These are phyloP conservation scores for Drosophila simulans DNA, from an alignment of 1,140 invertebrate genomes.

Conservation along the genomic window DNA sequence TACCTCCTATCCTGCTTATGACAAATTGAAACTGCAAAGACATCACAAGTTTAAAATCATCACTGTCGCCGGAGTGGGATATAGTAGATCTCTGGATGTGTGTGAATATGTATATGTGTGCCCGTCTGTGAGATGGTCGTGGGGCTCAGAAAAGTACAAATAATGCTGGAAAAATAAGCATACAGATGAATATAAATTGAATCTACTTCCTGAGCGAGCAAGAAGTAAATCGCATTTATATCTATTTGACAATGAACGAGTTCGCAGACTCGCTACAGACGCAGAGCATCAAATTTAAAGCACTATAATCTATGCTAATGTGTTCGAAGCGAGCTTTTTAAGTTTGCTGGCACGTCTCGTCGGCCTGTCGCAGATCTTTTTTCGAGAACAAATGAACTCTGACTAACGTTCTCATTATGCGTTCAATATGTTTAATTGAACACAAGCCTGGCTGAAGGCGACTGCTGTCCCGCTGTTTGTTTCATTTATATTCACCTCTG, in stretches of 20 bases:
- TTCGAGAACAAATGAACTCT: no score
- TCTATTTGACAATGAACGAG: conserved; percentile 69
- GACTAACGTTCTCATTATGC: no score
- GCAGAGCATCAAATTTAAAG: neutral
- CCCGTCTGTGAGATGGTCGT: neutral
- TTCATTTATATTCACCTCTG: conserved; percentile 27
- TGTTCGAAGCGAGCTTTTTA: neutral
- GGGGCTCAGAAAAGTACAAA: conserved; percentile 53
- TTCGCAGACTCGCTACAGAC: neutral
- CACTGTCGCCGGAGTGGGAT: conserved; percentile 35
- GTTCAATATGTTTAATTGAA: no score
- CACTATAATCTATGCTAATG: neutral
- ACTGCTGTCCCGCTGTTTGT: no score
- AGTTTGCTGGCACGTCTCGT: neutral
- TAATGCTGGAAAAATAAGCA: conserved; percentile 56
- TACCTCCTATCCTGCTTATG: conserved; percentile 22
- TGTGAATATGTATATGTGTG: neutral
- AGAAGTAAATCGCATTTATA: conserved; percentile 64
- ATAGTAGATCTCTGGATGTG: neutral
- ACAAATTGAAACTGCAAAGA: conserved; percentile 67
- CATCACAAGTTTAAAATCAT: conserved; percentile 60
- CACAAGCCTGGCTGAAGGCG: no score
- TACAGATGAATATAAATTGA: conserved; percentile 74
- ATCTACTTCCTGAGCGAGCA: conserved; percentile 41
- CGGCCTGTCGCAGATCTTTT: no score